Percentiles rank a stretch among this genome's conserved stretches.
Conservation (phyloP, 2,888 invertebrate species). For the Spicauda simplicius region DNA sequence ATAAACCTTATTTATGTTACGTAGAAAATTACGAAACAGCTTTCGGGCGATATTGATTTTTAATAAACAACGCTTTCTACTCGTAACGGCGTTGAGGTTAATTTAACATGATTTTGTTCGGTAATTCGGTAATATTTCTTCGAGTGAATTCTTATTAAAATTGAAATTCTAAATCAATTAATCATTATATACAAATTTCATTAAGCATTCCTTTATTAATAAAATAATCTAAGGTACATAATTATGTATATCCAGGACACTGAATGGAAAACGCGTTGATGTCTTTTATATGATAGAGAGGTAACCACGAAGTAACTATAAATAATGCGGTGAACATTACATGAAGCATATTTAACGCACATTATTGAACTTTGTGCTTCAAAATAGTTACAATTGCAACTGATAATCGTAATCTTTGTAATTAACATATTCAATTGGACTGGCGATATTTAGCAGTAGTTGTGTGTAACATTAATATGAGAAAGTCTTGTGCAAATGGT, state of each 20-base stretch:
- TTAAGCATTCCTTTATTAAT: too few species aligned
- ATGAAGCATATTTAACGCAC: neutral
- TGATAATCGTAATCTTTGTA: too few species aligned
- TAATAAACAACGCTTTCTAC: constrained; percentile 18
- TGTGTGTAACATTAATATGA: too few species aligned
- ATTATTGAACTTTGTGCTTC: neutral
- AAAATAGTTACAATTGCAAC: too few species aligned
- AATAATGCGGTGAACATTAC: neutral
- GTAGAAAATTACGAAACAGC: constrained; percentile 17
- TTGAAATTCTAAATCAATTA: too few species aligned
- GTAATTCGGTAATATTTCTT: neutral
- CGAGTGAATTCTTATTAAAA: too few species aligned
- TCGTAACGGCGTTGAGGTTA: neutral
- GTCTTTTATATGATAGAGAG: constrained; percentile 55
- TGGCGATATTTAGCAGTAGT: too few species aligned
- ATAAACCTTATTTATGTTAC: constrained; percentile 28
- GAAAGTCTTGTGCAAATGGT: too few species aligned
- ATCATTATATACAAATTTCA: too few species aligned
- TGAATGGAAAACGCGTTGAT: constrained; percentile 55
- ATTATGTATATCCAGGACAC: too few species aligned
- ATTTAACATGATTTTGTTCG: neutral
- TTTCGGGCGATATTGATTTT: constrained; percentile 6
- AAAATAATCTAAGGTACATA: too few species aligned
- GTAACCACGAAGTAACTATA: neutral
- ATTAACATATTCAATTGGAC: too few species aligned